Evolutionary conservation across 2,888 invertebrate species (phyloP).

Genomic region (Cataglyphis albicans): DNA sequence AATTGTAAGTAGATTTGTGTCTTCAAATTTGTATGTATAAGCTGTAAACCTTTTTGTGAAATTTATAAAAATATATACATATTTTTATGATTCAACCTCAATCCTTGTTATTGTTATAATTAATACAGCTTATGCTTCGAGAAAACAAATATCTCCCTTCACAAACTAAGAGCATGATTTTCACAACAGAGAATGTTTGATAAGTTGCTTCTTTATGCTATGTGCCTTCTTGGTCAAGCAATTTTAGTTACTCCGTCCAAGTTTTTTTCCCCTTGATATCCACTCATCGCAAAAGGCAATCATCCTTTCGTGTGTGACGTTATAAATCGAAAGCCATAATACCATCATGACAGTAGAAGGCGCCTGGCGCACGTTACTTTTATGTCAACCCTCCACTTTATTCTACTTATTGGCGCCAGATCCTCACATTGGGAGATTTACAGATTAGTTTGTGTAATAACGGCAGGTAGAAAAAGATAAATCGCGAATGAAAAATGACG

Average conservation of each 20-base stretch:
- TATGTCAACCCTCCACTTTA: conserved; percentile 56
- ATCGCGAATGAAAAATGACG: background rate
- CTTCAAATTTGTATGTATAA: background rate
- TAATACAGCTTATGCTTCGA: background rate
- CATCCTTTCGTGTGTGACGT: conserved; percentile 78
- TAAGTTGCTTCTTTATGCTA: conserved; percentile 2
- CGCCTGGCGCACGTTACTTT: conserved; percentile 73
- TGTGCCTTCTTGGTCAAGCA: conserved; percentile 1
- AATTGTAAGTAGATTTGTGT: background rate
- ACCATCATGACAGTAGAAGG: conserved; percentile 71
- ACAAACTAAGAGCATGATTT: background rate
- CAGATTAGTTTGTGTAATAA: conserved; percentile 45
- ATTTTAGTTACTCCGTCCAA: conserved; percentile 36
- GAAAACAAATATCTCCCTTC: background rate
- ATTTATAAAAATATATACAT: background rate
- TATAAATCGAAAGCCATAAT: conserved; percentile 82
- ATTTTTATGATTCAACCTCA: background rate
- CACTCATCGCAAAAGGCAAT: conserved; percentile 77
- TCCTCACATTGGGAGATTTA: conserved; percentile 41
- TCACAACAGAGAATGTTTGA: conserved; percentile 23
- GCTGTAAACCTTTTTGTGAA: background rate
- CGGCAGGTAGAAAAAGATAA: background rate
- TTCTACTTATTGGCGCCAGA: conserved; percentile 27
- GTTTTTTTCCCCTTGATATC: conserved; percentile 56
- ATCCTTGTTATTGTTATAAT: background rate